phyloP scores from a whole-genome alignment of 2,888 invertebrate genomes.

The Tetranychus truncatus region DNA sequence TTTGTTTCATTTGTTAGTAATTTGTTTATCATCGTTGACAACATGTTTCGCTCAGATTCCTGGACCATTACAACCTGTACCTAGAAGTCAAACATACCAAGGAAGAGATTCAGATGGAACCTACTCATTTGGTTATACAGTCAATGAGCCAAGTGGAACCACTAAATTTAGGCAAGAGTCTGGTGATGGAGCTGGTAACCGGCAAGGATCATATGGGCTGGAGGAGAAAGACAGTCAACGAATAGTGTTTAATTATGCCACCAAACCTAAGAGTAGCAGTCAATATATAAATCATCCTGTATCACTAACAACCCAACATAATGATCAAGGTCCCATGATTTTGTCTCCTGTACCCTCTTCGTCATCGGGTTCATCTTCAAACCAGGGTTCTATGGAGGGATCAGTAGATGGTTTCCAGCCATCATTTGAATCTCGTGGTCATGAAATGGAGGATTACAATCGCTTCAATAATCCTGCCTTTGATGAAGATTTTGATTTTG shows the following conservation, averaged over 20 bases:
- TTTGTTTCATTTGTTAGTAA: no score
- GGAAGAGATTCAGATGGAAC: conserved; percentile 10
- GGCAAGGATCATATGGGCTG: conserved; percentile 16
- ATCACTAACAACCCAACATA: neutral
- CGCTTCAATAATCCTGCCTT: neutral
- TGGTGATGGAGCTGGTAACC: conserved; percentile 9
- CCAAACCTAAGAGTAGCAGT: neutral
- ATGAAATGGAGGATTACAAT: neutral
- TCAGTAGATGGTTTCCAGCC: neutral
- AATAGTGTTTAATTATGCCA: conserved; percentile 2
- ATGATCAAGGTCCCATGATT: neutral
- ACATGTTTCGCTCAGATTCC: no score
- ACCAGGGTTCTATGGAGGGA: neutral
- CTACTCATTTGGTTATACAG: conserved; percentile 15
- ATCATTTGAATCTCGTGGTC: neutral
- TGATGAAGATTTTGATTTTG: neutral
- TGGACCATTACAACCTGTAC: neutral
- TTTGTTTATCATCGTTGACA: neutral
- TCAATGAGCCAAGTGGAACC: conserved; percentile 8
- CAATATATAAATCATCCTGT: neutral
- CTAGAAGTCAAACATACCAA: neutral
- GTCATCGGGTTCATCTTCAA: neutral
- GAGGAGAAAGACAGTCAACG: conserved; percentile 7
- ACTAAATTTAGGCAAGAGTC: conserved; percentile 15
- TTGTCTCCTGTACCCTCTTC: neutral